Conservation (phyloP, 2,888 invertebrate genomes). For the Gerris lacustris region DNA sequence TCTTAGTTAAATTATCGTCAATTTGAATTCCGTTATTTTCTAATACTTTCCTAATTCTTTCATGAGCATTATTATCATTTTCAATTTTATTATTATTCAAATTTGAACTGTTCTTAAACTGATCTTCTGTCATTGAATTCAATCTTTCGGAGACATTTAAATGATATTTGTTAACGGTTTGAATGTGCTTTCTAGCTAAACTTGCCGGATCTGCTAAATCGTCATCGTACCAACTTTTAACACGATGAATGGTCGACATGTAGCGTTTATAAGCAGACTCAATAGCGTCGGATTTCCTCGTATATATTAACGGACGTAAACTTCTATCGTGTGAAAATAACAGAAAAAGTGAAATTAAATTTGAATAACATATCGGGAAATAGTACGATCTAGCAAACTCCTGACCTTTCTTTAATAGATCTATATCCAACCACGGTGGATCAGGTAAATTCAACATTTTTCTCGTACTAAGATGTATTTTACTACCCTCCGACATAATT, state of each 20-base stretch:
- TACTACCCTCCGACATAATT: too few relatives aligned
- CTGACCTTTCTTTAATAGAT: slow-evolving; percentile 39
- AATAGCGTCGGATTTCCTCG: slow-evolving; percentile 40
- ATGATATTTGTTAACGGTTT: slow-evolving; percentile 32
- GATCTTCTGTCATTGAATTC: not conserved
- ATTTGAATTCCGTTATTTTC: not conserved
- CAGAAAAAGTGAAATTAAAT: slow-evolving; percentile 37
- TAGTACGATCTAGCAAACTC: slow-evolving; percentile 38
- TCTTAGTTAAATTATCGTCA: not conserved
- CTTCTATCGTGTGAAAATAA: slow-evolving; percentile 38
- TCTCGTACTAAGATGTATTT: too few relatives aligned
- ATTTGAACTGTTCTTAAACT: not conserved
- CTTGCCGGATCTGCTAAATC: slow-evolving; percentile 40
- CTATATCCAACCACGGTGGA: slow-evolving; percentile 39
- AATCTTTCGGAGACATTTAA: not conserved
- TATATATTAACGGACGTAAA: slow-evolving; percentile 40
- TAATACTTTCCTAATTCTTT: not conserved
- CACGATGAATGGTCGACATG: slow-evolving; percentile 38
- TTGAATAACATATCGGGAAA: slow-evolving; percentile 35
- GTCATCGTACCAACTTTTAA: slow-evolving; percentile 41
- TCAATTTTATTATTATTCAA: not conserved
- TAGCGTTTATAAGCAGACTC: slow-evolving; percentile 40
- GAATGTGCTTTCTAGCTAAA: slow-evolving; percentile 38
- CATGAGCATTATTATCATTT: not conserved
- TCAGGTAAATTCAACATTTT: not conserved